Base-by-base conservation (phyloP, 2,113 vertebrate species). In the Thoracochromis brauschi region DNA sequence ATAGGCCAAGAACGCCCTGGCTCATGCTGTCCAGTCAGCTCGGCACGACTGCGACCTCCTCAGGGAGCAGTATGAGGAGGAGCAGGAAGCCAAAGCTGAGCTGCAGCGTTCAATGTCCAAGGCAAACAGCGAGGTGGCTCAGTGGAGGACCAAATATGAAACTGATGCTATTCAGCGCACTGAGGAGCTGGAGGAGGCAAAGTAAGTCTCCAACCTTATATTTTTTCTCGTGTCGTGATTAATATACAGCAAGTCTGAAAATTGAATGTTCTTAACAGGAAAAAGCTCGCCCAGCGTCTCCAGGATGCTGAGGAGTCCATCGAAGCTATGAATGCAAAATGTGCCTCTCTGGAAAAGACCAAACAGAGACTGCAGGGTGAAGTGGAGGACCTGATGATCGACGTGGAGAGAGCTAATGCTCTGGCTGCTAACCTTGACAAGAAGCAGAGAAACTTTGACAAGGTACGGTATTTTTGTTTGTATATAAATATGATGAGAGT, bases 281-380 rank as follows among this genome's bases (percentile, higher is more conserved):
- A 98, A 92, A 98, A 98, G 90, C 95, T 98, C 71, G 97, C 97
- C 9, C 98, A 98, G 92, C 97, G 97, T 91, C 94, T 96, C 29
- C 96, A 96, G 91, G 96, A 96, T 78, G 95, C 95, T 9, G 95
- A 96, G 68, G 96, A 96, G 40, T 91, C 90, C 71, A 95, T 95
- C 3, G 94, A 95, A 88, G 93, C 94, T 19, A 90, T 94, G 65
- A 95, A 98, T 26, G 92, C 97, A 79, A 98, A 98, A 85, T 98
- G 97, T 71, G 96, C 97, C 63, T 98, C 97, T 57, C 94, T 98
- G 78, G 97, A 98, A 68, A 98, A 98, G 95, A 33, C 31, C 92
- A 94, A 98, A 96, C 96, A 96, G 88, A 94, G 95, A 57, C 90
- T 96, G 81, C 95, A 91, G 2, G 88, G 81, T 86, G 95, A 96